Percentiles rank a stretch among this genome's conserved stretches.
Conservation (phyloP, 2,113 vertebrate species). For the Sigmodon hispidus region DNA sequence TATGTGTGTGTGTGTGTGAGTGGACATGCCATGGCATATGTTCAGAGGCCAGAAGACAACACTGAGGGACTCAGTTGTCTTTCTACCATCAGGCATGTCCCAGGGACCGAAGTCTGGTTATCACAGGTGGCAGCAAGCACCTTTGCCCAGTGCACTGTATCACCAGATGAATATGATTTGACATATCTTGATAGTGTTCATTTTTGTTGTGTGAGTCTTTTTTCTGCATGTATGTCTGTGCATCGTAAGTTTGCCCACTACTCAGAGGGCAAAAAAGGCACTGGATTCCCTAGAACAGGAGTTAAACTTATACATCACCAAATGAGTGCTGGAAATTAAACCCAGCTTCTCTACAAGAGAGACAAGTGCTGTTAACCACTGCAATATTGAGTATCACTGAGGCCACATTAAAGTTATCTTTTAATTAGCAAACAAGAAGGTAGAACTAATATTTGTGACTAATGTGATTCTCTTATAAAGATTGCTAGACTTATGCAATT, state of each 20-base stretch:
- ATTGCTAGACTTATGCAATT: not conserved
- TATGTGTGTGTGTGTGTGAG: not conserved
- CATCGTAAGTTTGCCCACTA: too few relatives aligned
- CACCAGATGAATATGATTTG: not conserved
- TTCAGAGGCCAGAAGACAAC: not conserved
- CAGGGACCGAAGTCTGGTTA: not conserved
- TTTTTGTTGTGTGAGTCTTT: not conserved
- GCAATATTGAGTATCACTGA: too few relatives aligned
- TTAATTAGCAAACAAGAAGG: not conserved
- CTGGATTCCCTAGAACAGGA: not conserved
- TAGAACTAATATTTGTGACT: not conserved
- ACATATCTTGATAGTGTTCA: not conserved
- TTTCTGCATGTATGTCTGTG: not conserved
- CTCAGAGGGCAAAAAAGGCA: not conserved
- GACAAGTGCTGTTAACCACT: not conserved
- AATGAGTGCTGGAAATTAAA: not conserved
- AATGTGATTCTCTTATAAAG: constrained; percentile 28
- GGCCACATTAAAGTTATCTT: not conserved
- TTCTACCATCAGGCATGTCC: not conserved
- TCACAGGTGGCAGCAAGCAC: not conserved
- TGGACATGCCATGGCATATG: too few relatives aligned
- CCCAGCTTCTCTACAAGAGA: not conserved
- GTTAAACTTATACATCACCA: not conserved
- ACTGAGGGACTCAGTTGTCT: not conserved
- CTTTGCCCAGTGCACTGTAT: not conserved